Evolutionary conservation across 2,797 vertebrate genomes (phyloP).

Genomic region (Crenuchus spilurus): DNA sequence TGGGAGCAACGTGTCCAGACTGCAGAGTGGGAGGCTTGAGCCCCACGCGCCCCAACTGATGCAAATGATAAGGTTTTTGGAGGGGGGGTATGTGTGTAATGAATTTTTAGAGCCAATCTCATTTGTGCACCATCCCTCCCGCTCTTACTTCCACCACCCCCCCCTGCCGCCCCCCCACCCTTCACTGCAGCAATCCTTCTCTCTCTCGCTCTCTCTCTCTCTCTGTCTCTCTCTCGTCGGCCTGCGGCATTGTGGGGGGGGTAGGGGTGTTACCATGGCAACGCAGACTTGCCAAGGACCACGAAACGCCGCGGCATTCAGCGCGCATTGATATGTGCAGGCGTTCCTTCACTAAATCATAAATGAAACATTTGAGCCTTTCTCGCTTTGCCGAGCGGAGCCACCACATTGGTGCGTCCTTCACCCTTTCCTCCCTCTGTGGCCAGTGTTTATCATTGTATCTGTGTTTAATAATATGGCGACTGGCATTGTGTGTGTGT

Average conservation of each 20-base stretch:
- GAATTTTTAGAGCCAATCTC: slow-evolving; percentile 67
- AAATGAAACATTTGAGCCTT: slow-evolving; percentile 4
- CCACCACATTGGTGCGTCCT: background rate
- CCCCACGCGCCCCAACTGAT: slow-evolving; percentile 61
- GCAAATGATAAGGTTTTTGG: slow-evolving; percentile 65
- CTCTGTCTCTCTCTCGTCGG: slow-evolving; percentile 68
- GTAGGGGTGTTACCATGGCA: slow-evolving; percentile 75
- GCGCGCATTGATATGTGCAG: slow-evolving; percentile 24
- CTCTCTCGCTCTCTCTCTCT: slow-evolving; percentile 36
- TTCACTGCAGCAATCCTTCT: slow-evolving; percentile 50
- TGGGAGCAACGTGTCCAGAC: slow-evolving; percentile 80
- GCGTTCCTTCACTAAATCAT: slow-evolving; percentile 19
- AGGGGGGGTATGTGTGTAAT: slow-evolving; percentile 53
- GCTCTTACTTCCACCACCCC: background rate
- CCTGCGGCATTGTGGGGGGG: slow-evolving; percentile 71
- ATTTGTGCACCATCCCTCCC: slow-evolving; percentile 25
- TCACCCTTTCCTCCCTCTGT: background rate
- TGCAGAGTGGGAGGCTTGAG: slow-evolving; percentile 68
- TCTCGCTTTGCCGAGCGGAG: background rate
- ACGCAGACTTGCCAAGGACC: slow-evolving; percentile 77
- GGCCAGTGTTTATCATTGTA: background rate
- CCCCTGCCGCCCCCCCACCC: slow-evolving; percentile 15
- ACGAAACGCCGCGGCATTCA: slow-evolving; percentile 41
- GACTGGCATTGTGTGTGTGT: background rate
- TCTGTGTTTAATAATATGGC: background rate